phyloP scores from a whole-genome alignment of 2,888 invertebrate species.

The Flexamia atlantica region DNA sequence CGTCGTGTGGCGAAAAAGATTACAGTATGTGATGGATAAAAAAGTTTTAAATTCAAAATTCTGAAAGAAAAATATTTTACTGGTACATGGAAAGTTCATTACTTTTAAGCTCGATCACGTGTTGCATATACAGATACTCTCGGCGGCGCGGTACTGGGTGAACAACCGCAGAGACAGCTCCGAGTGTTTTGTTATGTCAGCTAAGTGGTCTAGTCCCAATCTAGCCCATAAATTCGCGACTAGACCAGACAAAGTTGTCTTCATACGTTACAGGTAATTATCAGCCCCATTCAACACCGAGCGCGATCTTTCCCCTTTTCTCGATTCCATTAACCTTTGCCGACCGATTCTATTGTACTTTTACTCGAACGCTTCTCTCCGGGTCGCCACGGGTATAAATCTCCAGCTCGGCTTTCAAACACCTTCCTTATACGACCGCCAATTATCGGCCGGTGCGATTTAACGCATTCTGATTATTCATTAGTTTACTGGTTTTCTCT shows the following conservation, averaged over 20 bases:
- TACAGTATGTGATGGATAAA: too few relatives aligned
- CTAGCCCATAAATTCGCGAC: conserved; percentile 50
- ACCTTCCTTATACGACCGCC: conserved; percentile 49
- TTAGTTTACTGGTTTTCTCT: conserved; percentile 47
- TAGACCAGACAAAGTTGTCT: conserved; percentile 29
- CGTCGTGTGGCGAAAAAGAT: too few relatives aligned
- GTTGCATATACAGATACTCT: too few relatives aligned
- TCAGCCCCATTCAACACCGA: conserved; percentile 47
- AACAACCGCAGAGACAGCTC: not conserved
- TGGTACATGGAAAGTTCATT: too few relatives aligned
- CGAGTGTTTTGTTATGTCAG: conserved; percentile 50
- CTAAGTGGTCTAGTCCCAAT: conserved; percentile 48
- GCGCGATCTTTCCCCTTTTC: conserved; percentile 50
- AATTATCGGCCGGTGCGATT: conserved; percentile 46
- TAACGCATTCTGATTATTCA: conserved; percentile 50
- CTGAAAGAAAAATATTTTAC: too few relatives aligned
- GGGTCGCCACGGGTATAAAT: conserved; percentile 43
- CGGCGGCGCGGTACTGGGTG: not conserved
- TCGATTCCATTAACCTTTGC: conserved; percentile 58
- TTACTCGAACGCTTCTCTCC: conserved; percentile 40
- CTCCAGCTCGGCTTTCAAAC: conserved; percentile 47
- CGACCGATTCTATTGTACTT: conserved; percentile 56
- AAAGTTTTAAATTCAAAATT: too few relatives aligned
- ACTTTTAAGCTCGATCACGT: too few relatives aligned
- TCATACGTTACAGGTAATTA: conserved; percentile 49